Base-by-base conservation (phyloP, 2,797 vertebrate genomes). In the Periophthalmus magnuspinnatus region DNA sequence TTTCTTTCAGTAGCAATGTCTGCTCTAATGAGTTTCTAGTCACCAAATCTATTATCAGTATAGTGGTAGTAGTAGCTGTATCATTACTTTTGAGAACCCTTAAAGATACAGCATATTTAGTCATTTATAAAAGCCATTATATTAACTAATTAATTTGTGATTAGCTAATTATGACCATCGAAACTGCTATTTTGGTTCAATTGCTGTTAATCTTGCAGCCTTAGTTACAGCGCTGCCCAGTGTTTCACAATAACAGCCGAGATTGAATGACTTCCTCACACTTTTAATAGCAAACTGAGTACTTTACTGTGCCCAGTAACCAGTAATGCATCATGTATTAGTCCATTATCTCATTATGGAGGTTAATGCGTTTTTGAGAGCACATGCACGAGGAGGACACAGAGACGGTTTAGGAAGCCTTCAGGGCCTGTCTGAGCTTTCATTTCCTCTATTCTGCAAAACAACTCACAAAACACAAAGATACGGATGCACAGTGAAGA, bases 381-480 rank as follows among this genome's bases (percentile, higher is more conserved):
- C 59, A 63, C 67, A 81, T 9, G 50, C 74, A 83, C 48, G 70
- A 70, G 75, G 68, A 83, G 74, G 79, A 83, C 82, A 77, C 73
- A 65, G 78, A 84, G 89, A 86, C 83, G 81, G 82, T 87, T 85
- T 56, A 81, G 80, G 82, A 79, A 75, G 76, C 86, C 89, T 84
- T 32, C 24, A 62, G 87, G 85, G 83, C 75, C 78, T 74, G 88
- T 90, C 89, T 92, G 90, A 91, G 88, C 90, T 92, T 92, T 92
- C 89, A 91, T 92, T 92, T 92, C 91, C 91, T 90, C 88, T 88
- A 83, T 88, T 82, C 84, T 84, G 87, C 85, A 87, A 75, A 80
- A 86, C 84, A 87, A 86, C 82, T 54, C 72, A 84, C 72, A 71
- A 81, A 13, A 72, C 45, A 83, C 71, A 76, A 38, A 74, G 22